Evolutionary conservation across 2,113 vertebrate genomes (phyloP), one percentile per base, ranked within the genome.

Genomic region (Lagopus muta): DNA sequence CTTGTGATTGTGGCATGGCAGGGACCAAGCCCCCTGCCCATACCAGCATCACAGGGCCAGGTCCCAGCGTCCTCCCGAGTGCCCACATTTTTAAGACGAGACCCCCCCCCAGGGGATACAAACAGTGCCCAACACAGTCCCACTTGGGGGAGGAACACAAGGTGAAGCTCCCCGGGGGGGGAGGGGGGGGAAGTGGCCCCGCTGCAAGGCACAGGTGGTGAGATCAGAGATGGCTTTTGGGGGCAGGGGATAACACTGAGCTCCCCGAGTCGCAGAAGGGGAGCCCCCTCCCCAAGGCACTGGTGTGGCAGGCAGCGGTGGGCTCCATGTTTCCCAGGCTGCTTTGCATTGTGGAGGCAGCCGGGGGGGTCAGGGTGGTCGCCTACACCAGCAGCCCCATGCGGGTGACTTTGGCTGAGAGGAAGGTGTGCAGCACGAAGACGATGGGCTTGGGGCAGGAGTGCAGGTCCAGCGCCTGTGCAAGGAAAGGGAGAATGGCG

Each of bases 321-420:
- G 66, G 42, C 80, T 77, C 84, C 78, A 94, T 38, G 21, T 85
- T 94, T 82, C 88, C 88, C 45, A 4, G 3, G 78, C 66, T 79
- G 83, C 67, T 61, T 57, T 1, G 2, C 9, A 58, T 69, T n/a
- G 82, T 69, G 78, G 78, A 57, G 76, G 82, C 60, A 61, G 48
- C 90, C 36, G 54, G 20, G 38, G 15, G 88, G 34, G 30, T 66
- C 8, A 6, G 40, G 70, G 16, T 80, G 45, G 50, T 81, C 73
- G 97, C 98, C 91, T 97, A 99, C 19, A 98, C 99, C 93, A 99
- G 98, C 86, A 99, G 97, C 87, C 99, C 99, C 98, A 99, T 98
- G 30, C 99, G 98, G 40, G 99, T 99, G 95, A 99, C 99, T 97
- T 99, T 99, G 95, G 99, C 99, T 0, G 99, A 99, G 78, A 99